phyloP scores from a whole-genome alignment of 1,140 invertebrate genomes.

The Drosophila quadrilineata region DNA sequence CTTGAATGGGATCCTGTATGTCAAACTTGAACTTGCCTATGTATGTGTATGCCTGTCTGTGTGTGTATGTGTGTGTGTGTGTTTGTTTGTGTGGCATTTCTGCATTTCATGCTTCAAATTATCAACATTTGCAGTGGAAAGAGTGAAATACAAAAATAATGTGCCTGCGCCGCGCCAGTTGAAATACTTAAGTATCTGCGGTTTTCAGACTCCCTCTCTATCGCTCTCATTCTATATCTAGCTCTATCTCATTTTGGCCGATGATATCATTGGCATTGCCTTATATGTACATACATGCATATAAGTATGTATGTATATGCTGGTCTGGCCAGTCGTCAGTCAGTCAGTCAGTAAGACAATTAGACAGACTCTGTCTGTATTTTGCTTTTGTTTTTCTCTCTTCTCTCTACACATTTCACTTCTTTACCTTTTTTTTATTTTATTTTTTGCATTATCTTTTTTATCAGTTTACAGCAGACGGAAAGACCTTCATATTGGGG shows the following conservation, averaged over 20 bases:
- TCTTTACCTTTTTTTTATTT: conserved; percentile 3
- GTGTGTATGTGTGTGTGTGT: conserved; percentile 19
- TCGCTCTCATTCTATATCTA: background rate
- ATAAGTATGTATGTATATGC: no score
- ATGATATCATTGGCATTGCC: conserved; percentile 47
- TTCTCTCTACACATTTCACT: conserved; percentile 3
- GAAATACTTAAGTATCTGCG: conserved; percentile 40
- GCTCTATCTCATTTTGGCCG: conserved; percentile 2
- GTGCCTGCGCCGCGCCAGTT: conserved; percentile 43
- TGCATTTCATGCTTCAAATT: conserved; percentile 62
- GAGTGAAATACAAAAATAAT: conserved; percentile 46
- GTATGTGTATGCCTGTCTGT: conserved; percentile 25
- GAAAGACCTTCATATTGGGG: conserved; percentile 60
- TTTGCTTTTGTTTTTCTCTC: conserved; percentile 22
- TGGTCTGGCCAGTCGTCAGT: conserved; percentile 25
- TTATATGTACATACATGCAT: conserved; percentile 42
- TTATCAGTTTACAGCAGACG: conserved; percentile 76
- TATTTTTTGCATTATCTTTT: conserved; percentile 62
- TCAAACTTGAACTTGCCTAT: conserved; percentile 66
- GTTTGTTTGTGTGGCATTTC: conserved; percentile 39
- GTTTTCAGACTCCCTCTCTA: conserved; percentile 9
- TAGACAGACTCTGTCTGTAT: conserved; percentile 25
- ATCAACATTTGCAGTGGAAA: conserved; percentile 52
- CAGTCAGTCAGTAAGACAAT: conserved; percentile 16
- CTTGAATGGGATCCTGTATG: conserved; percentile 76